These are phyloP conservation scores for Lasioglossum oenotherae DNA, from an alignment of 2,888 invertebrate species.

Conservation along the genomic window DNA sequence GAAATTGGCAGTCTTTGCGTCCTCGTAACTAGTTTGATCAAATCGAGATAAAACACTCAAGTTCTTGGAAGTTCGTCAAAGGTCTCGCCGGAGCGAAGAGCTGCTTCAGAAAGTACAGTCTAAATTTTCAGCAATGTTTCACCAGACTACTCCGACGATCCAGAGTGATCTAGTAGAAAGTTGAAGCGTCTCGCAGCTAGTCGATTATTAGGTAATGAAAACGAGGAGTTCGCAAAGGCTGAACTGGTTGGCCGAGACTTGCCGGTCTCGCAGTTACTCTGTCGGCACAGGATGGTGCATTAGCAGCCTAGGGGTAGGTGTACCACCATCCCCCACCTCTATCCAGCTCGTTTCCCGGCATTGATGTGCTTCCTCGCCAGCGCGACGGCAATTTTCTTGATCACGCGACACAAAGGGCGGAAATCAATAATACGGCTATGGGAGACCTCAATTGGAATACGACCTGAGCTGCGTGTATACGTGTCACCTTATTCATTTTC, in stretches of 20 bases:
- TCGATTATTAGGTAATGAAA: constrained; percentile 59
- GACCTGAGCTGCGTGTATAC: constrained; percentile 32
- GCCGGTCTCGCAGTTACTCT: constrained; percentile 52
- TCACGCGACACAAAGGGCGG: constrained; percentile 74
- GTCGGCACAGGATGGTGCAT: constrained; percentile 58
- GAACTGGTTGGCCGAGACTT: constrained; percentile 30
- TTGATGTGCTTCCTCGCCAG: constrained; percentile 74
- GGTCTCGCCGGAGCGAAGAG: background rate
- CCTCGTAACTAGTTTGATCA: background rate
- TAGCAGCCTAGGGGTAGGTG: constrained; percentile 59
- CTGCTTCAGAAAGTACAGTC: background rate
- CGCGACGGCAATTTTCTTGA: constrained; percentile 74
- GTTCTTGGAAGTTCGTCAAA: background rate
- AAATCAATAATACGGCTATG: constrained; percentile 72
- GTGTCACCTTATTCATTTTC: constrained; percentile 34
- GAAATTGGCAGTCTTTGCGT: constrained; percentile 16
- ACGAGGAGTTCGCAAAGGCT: constrained; percentile 25
- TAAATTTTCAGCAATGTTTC: background rate
- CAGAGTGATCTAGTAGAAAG: constrained; percentile 10
- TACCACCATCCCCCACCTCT: constrained; percentile 51
- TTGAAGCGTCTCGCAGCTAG: constrained; percentile 6
- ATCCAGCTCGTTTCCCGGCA: constrained; percentile 61
- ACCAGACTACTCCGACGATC: background rate
- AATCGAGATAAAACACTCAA: no score
- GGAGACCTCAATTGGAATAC: constrained; percentile 51